phyloP scores from a whole-genome alignment of 1,140 invertebrate species.

The Gonatopus flavifemur region DNA sequence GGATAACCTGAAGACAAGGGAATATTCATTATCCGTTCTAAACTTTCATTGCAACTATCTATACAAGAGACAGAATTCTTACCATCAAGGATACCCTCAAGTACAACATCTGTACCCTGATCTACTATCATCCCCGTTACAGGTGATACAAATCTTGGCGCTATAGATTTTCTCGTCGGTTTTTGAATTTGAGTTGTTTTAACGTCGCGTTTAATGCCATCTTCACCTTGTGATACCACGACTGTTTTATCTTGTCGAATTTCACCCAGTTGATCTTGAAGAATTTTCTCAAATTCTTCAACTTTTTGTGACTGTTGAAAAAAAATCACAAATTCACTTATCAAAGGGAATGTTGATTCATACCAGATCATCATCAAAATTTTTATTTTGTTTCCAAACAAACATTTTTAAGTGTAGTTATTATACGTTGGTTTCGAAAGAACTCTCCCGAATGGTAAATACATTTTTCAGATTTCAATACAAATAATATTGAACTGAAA shows the following conservation, averaged over 20 bases:
- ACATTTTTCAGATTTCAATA: not conserved
- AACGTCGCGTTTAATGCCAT: slow-evolving; percentile 33
- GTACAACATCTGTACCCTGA: slow-evolving; percentile 69
- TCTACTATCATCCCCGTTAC: slow-evolving; percentile 75
- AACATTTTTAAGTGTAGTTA: slow-evolving; percentile 3
- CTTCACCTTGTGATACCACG: slow-evolving; percentile 49
- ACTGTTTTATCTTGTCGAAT: slow-evolving; percentile 51
- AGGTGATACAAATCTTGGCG: slow-evolving; percentile 70
- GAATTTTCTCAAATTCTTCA: slow-evolving; percentile 59
- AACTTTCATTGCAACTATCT: slow-evolving; percentile 1
- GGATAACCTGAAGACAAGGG: slow-evolving; percentile 65
- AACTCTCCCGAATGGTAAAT: not conserved
- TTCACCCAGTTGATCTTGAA: slow-evolving; percentile 48
- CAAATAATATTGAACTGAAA: too few relatives aligned
- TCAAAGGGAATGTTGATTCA: not conserved
- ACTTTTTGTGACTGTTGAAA: slow-evolving; percentile 51
- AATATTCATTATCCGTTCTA: not conserved
- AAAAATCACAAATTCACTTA: not conserved
- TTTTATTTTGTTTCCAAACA: not conserved
- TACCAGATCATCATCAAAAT: too few relatives aligned
- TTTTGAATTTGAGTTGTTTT: slow-evolving; percentile 46
- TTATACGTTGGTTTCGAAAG: too few relatives aligned
- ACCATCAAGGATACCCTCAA: slow-evolving; percentile 77
- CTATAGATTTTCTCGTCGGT: slow-evolving; percentile 60
- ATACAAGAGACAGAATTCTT: slow-evolving; percentile 22